Base-by-base conservation (phyloP, 2,797 vertebrate genomes). In the Enoplosus armatus region DNA sequence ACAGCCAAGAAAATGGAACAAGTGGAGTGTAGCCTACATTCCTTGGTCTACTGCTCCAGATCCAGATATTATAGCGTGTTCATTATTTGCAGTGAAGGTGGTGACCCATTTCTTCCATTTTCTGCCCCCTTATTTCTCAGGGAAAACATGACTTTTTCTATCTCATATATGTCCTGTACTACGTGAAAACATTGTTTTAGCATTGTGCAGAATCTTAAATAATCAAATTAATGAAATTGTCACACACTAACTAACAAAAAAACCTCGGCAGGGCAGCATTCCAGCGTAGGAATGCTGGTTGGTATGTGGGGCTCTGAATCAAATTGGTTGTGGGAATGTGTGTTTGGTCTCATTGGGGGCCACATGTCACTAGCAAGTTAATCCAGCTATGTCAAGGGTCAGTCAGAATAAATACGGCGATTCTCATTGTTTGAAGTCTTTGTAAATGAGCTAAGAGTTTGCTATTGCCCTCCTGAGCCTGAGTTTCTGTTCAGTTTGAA, bases 321-420 rank as follows among this genome's bases (percentile, higher is more conserved):
- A 47, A 47, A n/a, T 8, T 31, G 20, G 7, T 39, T 60, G 31
- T 43, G 12, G 7, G n/a, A 10, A 50, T 18, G 18, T 60, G 54
- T 37, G 7, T 51, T 6, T 14, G 43, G 37, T 8, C 10, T 22
- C 48, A 50, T 5, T 15, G 39, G 27, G 39, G 27, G 53, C 9
- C 26, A 39, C 24, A 63, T 54, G 37, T 73, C 47, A 39, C 54
- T 16, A 20, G 65, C 27, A 33, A 22, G 39, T 56, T 56, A 45
- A 69, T 45, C 41, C 53, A 70, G 65, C 26, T 35, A 45, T 56
- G 54, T 45, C 53, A 69, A 43, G 2, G 51, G 50, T 68, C 37
- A 56, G 24, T 47, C 27, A 18, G 20, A 5, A 24, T 26, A 24
- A 56, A 69, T 16, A 47, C 37, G 29, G 39, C 16, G 37, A 31